Conservation (phyloP, 2,797 vertebrate species). For the Myotis vivesi region DNA sequence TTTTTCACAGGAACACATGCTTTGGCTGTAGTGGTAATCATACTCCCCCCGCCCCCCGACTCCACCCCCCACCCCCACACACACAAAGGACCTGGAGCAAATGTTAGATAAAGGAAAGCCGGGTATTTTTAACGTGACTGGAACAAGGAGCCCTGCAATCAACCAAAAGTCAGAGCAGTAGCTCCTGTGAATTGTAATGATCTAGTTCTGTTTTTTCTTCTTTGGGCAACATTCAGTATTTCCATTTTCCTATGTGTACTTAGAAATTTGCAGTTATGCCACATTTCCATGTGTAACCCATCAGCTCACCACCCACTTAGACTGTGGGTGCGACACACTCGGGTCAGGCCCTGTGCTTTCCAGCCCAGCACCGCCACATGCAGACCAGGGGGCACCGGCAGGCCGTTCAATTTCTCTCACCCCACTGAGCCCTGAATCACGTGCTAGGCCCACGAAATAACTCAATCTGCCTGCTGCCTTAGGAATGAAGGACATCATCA, state of each 20-base stretch:
- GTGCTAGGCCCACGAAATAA: accelerated
- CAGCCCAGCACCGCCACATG: accelerated
- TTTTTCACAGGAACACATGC: constrained; percentile 70
- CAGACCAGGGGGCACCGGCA: accelerated
- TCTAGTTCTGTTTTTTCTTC: not conserved
- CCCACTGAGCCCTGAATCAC: too few relatives aligned
- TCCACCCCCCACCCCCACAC: too few relatives aligned
- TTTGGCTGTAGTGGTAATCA: constrained; percentile 72
- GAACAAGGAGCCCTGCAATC: accelerated
- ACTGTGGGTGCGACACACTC: accelerated
- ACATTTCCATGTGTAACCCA: too few relatives aligned
- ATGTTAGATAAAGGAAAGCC: not conserved
- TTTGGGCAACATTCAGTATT: not conserved
- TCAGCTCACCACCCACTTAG: too few relatives aligned
- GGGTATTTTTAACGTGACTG: not conserved
- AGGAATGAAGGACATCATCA: not conserved
- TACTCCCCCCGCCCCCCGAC: too few relatives aligned
- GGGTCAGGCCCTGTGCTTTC: accelerated
- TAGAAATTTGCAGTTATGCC: not conserved
- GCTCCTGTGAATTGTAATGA: too few relatives aligned
- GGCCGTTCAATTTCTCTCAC: accelerated
- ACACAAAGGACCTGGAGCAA: not conserved
- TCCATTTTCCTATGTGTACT: not conserved
- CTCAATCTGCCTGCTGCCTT: not conserved
- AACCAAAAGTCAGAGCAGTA: not conserved